Base-by-base conservation (phyloP, 2,888 invertebrate species). In the Athalia cordata region DNA sequence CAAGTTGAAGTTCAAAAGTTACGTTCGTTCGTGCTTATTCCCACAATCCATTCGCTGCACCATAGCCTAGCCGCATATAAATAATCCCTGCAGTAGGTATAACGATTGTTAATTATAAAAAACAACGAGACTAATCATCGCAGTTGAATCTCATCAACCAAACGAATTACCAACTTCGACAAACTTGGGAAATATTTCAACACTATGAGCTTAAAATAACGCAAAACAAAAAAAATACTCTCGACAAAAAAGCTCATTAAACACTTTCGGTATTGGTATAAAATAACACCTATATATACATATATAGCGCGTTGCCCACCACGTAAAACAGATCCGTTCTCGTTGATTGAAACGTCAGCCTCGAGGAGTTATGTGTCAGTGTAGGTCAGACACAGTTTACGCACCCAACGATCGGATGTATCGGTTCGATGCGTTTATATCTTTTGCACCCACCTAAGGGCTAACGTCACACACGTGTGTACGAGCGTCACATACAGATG, bases 341-440 rank as follows among this genome's bases (percentile, higher is more conserved):
- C 64, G 75, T 83, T 86, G 87, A 88, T 88, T 87, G 87, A 88
- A 88, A 88, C 83, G 87, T 88, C 87, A 87, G 84, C 83, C 81
- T 80, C 77, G 80, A 84, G 82, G 82, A 87, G 85, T 88, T 87
- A 87, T 86, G 85, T 81, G 82, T 79, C 81, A 79, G 70, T 79
- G 79, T 75, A 15, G 64, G 75, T 75, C 11, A 52, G 75, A 57
- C 62, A 29, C 43, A 75, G 62, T 75, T 72, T 72, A 72, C 45
- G 59, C 5, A 45, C 29, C 47, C 11, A 75, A 49, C 59, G 49
- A 75, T 47, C 29, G 29, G 29, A 13, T 29, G 74, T 64, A 75
- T 75, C 75, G 45, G 50, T 50, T 59, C 72, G 11, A 29, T 29
- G 29, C 29, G 29, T 29, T 29, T 29, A 29, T 29, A 29, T 29